Conservation (phyloP, 2,113 vertebrate species). For the Acrocephalus arundinaceus region DNA sequence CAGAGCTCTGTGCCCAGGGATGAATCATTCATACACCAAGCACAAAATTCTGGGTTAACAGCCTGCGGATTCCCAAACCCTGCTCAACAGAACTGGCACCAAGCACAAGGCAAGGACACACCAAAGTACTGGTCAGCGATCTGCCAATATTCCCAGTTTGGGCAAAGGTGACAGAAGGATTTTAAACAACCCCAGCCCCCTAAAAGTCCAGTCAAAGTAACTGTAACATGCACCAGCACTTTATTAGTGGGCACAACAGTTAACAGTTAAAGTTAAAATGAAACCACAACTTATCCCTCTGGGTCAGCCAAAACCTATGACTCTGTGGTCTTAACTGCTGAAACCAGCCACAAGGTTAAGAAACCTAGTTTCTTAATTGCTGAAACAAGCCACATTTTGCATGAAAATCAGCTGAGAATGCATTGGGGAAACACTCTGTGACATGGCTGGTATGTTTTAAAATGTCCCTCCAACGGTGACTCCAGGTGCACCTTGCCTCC, state of each 20-base stretch:
- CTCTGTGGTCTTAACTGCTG: background rate
- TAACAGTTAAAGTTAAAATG: background rate
- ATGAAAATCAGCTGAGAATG: background rate
- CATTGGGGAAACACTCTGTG: background rate
- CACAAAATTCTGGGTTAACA: background rate
- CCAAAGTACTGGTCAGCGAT: background rate
- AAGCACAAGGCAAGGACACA: background rate
- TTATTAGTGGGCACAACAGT: background rate
- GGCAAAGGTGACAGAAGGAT: background rate
- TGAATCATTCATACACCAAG: fast-evolving
- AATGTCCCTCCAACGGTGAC: background rate
- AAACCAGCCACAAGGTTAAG: background rate
- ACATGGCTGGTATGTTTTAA: background rate
- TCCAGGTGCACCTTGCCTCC: background rate
- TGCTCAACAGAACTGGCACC: background rate
- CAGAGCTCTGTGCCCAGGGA: background rate
- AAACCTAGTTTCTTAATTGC: background rate
- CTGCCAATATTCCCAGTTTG: background rate
- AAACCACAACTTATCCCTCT: background rate
- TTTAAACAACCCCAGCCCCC: background rate
- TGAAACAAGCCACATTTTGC: background rate
- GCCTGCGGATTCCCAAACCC: fast-evolving
- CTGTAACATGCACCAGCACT: background rate
- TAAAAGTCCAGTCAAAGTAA: background rate
- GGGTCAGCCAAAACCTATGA: background rate